Evolutionary conservation across 2,888 invertebrate genomes (phyloP).

Genomic region (Pheosia tremula): DNA sequence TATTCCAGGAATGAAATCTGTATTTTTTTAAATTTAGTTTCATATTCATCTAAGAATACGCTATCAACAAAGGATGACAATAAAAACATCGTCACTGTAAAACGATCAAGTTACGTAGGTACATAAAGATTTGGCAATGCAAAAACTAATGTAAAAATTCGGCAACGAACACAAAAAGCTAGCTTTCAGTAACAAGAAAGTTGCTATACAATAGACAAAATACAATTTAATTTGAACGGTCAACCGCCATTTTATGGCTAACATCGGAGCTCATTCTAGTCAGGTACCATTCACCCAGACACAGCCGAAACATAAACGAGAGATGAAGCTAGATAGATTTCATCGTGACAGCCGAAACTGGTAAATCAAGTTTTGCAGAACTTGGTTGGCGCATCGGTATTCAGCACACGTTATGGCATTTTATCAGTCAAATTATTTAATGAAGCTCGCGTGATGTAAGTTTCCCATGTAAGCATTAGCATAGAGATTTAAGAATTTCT

Average conservation of each 20-base stretch:
- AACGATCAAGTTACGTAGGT: neutral
- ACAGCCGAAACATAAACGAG: constrained; percentile 33
- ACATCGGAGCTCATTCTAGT: neutral
- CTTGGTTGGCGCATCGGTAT: constrained; percentile 55
- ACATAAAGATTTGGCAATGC: neutral
- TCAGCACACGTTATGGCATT: constrained; percentile 35
- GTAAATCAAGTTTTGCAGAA: constrained; percentile 65
- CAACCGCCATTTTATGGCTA: neutral
- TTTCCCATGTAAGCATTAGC: neutral
- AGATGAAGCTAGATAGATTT: constrained; percentile 44
- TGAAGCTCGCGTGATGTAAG: constrained; percentile 13
- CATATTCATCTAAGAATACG: too few relatives aligned
- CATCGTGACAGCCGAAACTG: constrained; percentile 54
- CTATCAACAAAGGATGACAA: neutral
- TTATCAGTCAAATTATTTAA: constrained; percentile 30
- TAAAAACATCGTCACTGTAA: neutral
- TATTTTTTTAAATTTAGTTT: too few relatives aligned
- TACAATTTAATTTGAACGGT: neutral
- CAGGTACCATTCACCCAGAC: constrained; percentile 16
- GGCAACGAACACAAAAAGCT: neutral
- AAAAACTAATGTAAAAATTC: constrained; percentile 1
- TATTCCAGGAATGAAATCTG: too few relatives aligned
- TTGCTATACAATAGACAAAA: neutral
- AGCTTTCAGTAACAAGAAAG: constrained; percentile 3
- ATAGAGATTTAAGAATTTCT: too few relatives aligned